A percentile compares a stretch with the other conserved stretches of the same genome.
Evolutionary conservation across 2,888 invertebrate genomes (phyloP).

Genomic region (Schizaphis graminum): DNA sequence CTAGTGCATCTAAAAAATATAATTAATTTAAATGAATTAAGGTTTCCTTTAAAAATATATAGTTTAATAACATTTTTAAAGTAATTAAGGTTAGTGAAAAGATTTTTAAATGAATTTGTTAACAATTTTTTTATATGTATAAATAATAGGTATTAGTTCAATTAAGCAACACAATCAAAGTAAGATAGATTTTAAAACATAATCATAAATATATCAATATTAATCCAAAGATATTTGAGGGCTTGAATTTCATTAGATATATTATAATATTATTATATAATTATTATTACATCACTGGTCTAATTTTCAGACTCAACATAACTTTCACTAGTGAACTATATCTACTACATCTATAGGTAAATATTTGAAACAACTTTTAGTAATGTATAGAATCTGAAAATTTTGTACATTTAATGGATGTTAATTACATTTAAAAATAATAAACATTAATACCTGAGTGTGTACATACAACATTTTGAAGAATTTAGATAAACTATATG

Average conservation of each 20-base stretch:
- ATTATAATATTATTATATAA: neutral
- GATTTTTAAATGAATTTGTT: neutral
- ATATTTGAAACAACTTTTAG: neutral
- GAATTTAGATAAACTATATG: neutral
- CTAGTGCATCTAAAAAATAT: constrained; percentile 41
- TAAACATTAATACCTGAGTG: neutral
- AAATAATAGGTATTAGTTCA: neutral
- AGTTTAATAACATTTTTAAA: neutral
- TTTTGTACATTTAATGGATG: neutral
- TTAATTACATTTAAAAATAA: neutral
- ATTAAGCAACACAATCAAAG: neutral
- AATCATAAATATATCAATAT: neutral
- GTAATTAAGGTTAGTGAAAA: neutral
- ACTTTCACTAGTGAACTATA: constrained; percentile 44
- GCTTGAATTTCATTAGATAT: neutral
- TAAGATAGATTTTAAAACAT: neutral
- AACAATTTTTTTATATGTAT: neutral
- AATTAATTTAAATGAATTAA: neutral
- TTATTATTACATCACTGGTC: constrained; percentile 22
- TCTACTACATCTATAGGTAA: neutral
- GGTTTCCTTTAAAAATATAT: neutral
- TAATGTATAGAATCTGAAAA: neutral
- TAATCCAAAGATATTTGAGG: neutral
- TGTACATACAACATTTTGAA: neutral
- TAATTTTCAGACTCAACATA: neutral